phyloP scores from a whole-genome alignment of 2,888 invertebrate species.

The Tuberolachnus salignus region DNA sequence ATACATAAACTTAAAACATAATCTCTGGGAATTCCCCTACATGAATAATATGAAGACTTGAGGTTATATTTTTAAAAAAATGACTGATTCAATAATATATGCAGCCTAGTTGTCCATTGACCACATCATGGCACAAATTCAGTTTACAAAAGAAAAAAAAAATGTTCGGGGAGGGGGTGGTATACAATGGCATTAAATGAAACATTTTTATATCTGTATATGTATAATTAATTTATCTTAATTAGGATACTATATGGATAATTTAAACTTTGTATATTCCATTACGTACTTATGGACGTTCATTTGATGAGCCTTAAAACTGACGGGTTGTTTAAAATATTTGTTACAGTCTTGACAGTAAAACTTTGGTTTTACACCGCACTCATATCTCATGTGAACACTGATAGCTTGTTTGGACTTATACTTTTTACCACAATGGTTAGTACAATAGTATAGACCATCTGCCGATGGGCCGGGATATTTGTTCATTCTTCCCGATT shows the following conservation, averaged over 20 bases:
- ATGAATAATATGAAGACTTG: no score
- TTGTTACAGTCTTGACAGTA: constrained; percentile 53
- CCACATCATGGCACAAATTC: no score
- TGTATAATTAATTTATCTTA: background rate
- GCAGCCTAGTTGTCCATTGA: no score
- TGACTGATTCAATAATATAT: no score
- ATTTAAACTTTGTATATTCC: constrained; percentile 14
- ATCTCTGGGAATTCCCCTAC: no score
- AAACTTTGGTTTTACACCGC: constrained; percentile 60
- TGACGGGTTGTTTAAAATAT: constrained; percentile 52
- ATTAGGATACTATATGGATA: constrained; percentile 1
- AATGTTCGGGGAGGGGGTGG: no score
- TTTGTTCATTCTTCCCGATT: constrained; percentile 54
- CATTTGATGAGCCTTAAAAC: constrained; percentile 54
- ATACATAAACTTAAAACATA: no score
- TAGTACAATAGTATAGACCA: constrained; percentile 56
- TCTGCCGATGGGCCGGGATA: constrained; percentile 47
- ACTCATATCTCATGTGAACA: constrained; percentile 53
- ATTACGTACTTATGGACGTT: constrained; percentile 48
- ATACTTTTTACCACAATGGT: constrained; percentile 57
- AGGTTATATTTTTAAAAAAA: no score
- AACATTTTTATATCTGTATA: no score
- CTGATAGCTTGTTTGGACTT: constrained; percentile 53
- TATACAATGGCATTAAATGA: no score
- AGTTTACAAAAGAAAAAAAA: no score